phyloP scores from a whole-genome alignment of 2,888 invertebrate species.

The Sylvicola cinctus region DNA sequence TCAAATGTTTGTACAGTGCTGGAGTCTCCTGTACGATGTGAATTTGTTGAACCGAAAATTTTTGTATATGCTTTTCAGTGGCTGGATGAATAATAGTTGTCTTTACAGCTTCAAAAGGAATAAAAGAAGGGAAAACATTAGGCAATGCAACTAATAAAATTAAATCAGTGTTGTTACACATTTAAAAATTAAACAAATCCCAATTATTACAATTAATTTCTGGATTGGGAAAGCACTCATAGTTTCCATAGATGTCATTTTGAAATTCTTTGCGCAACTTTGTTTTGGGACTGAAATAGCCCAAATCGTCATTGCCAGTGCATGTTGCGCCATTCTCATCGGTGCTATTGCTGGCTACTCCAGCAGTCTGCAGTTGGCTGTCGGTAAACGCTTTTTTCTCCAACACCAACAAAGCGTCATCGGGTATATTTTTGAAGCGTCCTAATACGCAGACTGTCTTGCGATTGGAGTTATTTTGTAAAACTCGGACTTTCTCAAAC shows the following conservation, averaged over 20 bases:
- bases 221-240: constrained; percentile 42
- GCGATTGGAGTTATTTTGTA: constrained; percentile 48
- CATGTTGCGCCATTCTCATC: constrained; percentile 25
- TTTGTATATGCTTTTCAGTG: constrained; percentile 75
- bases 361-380: neutral
- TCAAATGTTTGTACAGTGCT: constrained; percentile 55
- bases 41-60: constrained; percentile 53
- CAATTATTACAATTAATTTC: constrained; percentile 39
- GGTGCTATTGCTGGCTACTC: constrained; percentile 20
- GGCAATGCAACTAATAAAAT: neutral
- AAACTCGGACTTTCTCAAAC: constrained; percentile 42
- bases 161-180: constrained; percentile 1
- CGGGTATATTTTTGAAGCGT: constrained; percentile 34
- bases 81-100: constrained; percentile 84
- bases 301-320: constrained; percentile 16
- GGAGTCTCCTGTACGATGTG: constrained; percentile 71
- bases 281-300: constrained; percentile 41
- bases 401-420: constrained; percentile 48
- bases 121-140: constrained; percentile 2
- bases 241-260: constrained; percentile 74
- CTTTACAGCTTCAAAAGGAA: constrained; percentile 47
- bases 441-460: constrained; percentile 55
- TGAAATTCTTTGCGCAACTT: constrained; percentile 40
- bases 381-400: constrained; percentile 66
- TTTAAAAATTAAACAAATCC: constrained; percentile 3